Conservation (phyloP, 2,888 invertebrate genomes). For the Erpobdella octoculata region DNA sequence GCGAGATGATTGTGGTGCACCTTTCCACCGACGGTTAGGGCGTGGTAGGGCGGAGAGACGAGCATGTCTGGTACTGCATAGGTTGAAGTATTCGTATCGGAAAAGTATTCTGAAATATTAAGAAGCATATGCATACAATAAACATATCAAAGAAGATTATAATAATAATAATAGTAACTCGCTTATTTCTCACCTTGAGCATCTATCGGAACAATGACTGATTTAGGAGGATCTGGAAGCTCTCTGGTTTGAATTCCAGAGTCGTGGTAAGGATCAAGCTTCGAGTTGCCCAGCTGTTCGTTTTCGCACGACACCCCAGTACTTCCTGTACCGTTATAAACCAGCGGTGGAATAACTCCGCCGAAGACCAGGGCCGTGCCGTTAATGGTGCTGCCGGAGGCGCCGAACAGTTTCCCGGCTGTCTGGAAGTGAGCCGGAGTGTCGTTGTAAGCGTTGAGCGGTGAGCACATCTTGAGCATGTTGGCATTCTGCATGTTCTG, state of each 20-base stretch:
- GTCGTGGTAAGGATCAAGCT: neutral
- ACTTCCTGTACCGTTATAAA: constrained; percentile 10
- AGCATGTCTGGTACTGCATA: constrained; percentile 49
- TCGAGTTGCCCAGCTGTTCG: neutral
- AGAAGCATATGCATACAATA: neutral
- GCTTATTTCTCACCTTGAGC: neutral
- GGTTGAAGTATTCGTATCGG: constrained; percentile 43
- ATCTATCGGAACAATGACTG: neutral
- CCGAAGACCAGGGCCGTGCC: constrained; percentile 15
- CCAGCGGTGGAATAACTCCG: neutral
- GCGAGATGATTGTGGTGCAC: neutral
- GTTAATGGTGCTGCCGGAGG: neutral
- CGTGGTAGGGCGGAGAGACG: constrained; percentile 5
- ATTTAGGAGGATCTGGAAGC: constrained; percentile 9
- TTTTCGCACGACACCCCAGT: neutral
- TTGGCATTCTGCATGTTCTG: constrained; percentile 1
- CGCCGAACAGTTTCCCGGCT: neutral
- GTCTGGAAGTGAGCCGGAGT: neutral
- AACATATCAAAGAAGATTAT: neutral
- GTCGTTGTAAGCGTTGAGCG: neutral
- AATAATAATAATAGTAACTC: neutral
- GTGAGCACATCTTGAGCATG: neutral
- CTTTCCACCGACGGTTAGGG: neutral
- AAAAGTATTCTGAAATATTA: constrained; percentile 30
- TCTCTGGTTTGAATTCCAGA: constrained; percentile 17